Percentiles rank a stretch among this genome's conserved stretches.
Evolutionary conservation across 2,888 invertebrate genomes (phyloP).

Genomic region (Rhaphigaster nebulosa): DNA sequence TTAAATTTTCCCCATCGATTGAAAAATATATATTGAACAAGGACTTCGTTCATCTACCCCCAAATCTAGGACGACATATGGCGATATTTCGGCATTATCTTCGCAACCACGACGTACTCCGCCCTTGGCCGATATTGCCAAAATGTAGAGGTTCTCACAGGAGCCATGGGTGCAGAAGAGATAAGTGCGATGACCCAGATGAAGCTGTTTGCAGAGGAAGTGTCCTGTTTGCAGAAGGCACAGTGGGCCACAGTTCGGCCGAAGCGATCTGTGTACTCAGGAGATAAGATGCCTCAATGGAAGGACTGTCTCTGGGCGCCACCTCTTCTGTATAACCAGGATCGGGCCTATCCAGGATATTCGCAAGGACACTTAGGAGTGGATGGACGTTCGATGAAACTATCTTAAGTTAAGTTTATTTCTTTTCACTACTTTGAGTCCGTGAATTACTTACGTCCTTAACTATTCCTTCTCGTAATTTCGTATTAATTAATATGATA

Average conservation of each 20-base stretch:
- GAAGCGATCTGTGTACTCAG: slow-evolving; percentile 9
- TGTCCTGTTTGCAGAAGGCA: slow-evolving; percentile 8
- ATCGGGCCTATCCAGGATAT: background rate
- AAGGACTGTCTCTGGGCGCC: background rate
- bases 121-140: background rate
- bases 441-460: too few species aligned
- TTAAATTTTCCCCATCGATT: background rate
- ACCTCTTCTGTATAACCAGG: slow-evolving; percentile 15
- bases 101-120: background rate
- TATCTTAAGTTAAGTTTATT: too few species aligned
- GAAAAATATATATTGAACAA: background rate
- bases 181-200: slow-evolving; percentile 20
- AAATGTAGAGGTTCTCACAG: background rate
- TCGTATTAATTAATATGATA: too few species aligned
- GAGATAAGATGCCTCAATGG: background rate
- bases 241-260: background rate
- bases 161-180: background rate
- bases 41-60: background rate
- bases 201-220: background rate
- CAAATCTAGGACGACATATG: background rate
- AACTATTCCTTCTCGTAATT: too few species aligned
- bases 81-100: background rate
- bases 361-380: background rate
- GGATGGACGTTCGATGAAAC: background rate
- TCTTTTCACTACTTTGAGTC: too few species aligned